Conservation (phyloP, 1,140 invertebrate genomes). For the Drosophila subpulchrella region DNA sequence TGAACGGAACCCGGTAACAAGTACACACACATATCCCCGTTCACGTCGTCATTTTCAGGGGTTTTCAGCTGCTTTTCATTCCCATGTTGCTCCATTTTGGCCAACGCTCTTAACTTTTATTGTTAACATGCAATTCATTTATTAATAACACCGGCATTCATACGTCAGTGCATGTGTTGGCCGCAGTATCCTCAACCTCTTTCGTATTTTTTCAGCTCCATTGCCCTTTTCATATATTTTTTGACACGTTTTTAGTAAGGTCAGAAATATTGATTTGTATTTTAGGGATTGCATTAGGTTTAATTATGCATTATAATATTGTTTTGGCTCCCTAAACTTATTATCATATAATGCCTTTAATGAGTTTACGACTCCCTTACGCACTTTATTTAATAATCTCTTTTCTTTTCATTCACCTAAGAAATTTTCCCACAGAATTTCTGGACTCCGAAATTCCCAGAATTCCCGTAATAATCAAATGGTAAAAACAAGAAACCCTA, state of each 20-base stretch:
- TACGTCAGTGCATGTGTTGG: constrained; percentile 62
- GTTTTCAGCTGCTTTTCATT: constrained; percentile 71
- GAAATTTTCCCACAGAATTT: constrained; percentile 23
- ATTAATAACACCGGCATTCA: constrained; percentile 78
- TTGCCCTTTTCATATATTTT: not conserved
- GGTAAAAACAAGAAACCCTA: constrained; percentile 9
- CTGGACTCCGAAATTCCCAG: not conserved
- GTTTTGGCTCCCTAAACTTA: not conserved
- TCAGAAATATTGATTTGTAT: not conserved
- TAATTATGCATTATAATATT: not conserved
- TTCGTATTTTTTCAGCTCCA: not conserved
- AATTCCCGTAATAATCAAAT: constrained; percentile 25
- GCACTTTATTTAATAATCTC: not conserved
- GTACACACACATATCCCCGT: constrained; percentile 6
- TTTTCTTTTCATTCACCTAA: constrained; percentile 12
- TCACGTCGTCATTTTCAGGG: constrained; percentile 53
- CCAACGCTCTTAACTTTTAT: constrained; percentile 70
- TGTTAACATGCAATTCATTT: constrained; percentile 83
- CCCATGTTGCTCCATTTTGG: constrained; percentile 58
- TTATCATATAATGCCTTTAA: not conserved
- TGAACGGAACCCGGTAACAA: constrained; percentile 56
- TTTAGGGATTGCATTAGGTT: too few relatives aligned
- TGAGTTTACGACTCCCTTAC: not conserved
- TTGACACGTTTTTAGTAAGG: not conserved
- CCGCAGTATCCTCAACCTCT: constrained; percentile 1